Conservation (phyloP, 2,113 vertebrate species). For the Lota lota region DNA sequence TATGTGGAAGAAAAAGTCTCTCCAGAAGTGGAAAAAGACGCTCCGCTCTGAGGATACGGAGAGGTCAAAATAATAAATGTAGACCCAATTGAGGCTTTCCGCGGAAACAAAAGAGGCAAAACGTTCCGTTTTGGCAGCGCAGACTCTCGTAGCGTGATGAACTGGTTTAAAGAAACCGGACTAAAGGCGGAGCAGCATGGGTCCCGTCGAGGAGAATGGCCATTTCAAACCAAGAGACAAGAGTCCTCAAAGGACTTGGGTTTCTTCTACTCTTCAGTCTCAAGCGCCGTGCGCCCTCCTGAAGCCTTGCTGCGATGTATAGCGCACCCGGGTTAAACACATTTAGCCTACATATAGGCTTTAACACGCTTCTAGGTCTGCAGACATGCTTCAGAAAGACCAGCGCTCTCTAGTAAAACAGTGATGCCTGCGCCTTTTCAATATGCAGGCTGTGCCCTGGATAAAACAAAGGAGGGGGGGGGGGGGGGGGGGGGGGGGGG, state of each 20-base stretch:
- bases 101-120: constrained; percentile 76
- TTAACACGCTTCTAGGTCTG: too few relatives aligned
- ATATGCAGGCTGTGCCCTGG: constrained; percentile 35
- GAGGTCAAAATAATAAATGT: constrained; percentile 92
- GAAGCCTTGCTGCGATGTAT: too few relatives aligned
- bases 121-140: constrained; percentile 78
- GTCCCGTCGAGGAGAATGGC: constrained; percentile 69
- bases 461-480: constrained; percentile 57
- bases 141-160: constrained; percentile 80
- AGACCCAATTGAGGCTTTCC: constrained; percentile 80
- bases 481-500: too few relatives aligned
- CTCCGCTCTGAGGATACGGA: constrained; percentile 75
- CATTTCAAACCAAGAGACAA: constrained; percentile 60
- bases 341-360: too few relatives aligned
- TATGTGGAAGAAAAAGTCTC: constrained; percentile 72
- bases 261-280: too few relatives aligned
- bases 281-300: too few relatives aligned
- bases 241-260: too few relatives aligned
- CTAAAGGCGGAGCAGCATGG: constrained; percentile 78
- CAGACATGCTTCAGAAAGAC: too few relatives aligned
- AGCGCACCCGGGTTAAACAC: too few relatives aligned
- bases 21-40: constrained; percentile 49
- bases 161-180: constrained; percentile 79
- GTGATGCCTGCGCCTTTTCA: background rate
- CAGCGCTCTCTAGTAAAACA: constrained; percentile 20